These are phyloP conservation scores for Rutpela maculata DNA, from an alignment of 2,888 invertebrate species.

Conservation along the genomic window DNA sequence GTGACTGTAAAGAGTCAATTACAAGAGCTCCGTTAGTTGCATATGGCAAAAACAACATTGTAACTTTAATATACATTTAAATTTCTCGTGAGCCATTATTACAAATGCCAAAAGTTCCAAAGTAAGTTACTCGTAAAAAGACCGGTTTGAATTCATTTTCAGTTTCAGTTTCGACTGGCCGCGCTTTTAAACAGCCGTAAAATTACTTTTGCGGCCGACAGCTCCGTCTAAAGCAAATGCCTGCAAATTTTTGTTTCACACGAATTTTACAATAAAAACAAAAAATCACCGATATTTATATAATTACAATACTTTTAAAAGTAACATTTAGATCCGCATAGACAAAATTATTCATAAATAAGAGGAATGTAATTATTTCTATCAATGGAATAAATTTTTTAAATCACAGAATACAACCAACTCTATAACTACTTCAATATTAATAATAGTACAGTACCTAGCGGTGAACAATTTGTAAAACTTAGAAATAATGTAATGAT, in stretches of 20 bases:
- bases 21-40: slow-evolving; percentile 6
- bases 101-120: slow-evolving; percentile 15
- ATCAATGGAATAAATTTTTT: too few relatives aligned
- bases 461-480: too few relatives aligned
- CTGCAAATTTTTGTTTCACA: neutral
- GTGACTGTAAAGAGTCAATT: slow-evolving; percentile 21
- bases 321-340: too few relatives aligned
- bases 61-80: slow-evolving; percentile 39
- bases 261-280: too few relatives aligned
- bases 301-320: too few relatives aligned
- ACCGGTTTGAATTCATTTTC: slow-evolving; percentile 56
- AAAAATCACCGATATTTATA: too few relatives aligned
- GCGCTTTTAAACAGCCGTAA: slow-evolving; percentile 43
- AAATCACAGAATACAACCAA: too few relatives aligned
- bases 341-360: too few relatives aligned
- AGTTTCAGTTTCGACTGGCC: slow-evolving; percentile 56
- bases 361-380: too few relatives aligned
- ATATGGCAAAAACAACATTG: slow-evolving; percentile 29
- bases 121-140: slow-evolving; percentile 37
- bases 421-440: too few relatives aligned
- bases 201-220: slow-evolving; percentile 24
- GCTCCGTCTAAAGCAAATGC: neutral
- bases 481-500: too few relatives aligned
- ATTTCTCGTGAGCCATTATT: slow-evolving; percentile 32
- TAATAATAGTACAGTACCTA: too few relatives aligned